Percentiles rank a stretch among this genome's conserved stretches.
These are phyloP conservation scores for Lutra lutra DNA, from an alignment of 2,797 vertebrate species.

Conservation along the genomic window DNA sequence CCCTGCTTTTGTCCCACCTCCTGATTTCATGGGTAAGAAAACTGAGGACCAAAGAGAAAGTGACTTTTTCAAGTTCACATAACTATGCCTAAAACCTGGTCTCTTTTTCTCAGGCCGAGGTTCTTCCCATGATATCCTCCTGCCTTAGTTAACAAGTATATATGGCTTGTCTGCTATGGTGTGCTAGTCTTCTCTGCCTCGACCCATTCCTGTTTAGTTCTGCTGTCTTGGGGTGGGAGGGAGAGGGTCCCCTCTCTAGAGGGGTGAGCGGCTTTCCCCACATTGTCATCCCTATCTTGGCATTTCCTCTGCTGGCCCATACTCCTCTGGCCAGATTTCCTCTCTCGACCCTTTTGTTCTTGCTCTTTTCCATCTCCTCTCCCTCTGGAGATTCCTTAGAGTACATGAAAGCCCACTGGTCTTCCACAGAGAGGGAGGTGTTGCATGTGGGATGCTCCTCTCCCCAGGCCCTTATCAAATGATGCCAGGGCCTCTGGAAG, in stretches of 20 bases:
- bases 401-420: background rate
- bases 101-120: background rate
- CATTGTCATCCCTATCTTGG: too few relatives aligned
- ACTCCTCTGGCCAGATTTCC: background rate
- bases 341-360: background rate
- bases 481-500: background rate
- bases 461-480: background rate
- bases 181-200: background rate
- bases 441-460: background rate
- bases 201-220: too few relatives aligned
- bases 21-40: background rate
- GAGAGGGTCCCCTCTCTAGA: background rate
- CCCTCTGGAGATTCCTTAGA: background rate
- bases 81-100: background rate
- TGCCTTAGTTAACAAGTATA: background rate
- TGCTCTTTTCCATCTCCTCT: background rate
- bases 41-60: background rate
- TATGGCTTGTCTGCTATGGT: accelerated
- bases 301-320: background rate
- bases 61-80: background rate
- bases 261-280: background rate
- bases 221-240: too few relatives aligned
- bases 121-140: background rate
- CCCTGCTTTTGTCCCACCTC: background rate
- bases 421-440: background rate